These are phyloP conservation scores for Anticlea derivata DNA, from an alignment of 2,888 invertebrate species.

Conservation along the genomic window DNA sequence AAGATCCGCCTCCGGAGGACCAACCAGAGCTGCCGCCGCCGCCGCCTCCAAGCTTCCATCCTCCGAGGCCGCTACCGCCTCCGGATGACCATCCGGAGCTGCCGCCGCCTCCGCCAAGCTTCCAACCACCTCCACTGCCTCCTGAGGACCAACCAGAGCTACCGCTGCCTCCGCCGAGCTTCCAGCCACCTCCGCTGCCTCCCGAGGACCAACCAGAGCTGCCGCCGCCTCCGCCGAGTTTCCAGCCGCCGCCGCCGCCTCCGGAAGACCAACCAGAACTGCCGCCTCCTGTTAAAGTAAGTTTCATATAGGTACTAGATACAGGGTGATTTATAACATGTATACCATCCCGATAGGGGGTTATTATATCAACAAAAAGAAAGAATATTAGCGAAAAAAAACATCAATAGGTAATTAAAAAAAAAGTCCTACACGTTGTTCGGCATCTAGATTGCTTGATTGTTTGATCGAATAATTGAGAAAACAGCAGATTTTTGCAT, in stretches of 20 bases:
- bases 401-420: too few species aligned
- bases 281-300: constrained; percentile 37
- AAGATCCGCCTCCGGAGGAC: constrained; percentile 43
- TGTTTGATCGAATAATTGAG: too few species aligned
- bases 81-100: constrained; percentile 34
- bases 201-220: constrained; percentile 37
- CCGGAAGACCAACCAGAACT: constrained; percentile 40
- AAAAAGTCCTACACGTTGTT: too few species aligned
- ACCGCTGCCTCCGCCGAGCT: constrained; percentile 47
- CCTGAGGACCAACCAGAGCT: constrained; percentile 35
- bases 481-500: too few species aligned
- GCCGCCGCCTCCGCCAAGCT: constrained; percentile 47
- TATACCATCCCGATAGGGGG: too few species aligned
- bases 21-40: constrained; percentile 39
- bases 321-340: too few species aligned
- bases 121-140: constrained; percentile 39
- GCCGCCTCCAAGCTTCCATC: constrained; percentile 26
- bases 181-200: constrained; percentile 48
- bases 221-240: constrained; percentile 47
- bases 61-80: constrained; percentile 41
- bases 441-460: too few species aligned
- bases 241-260: constrained; percentile 48
- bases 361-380: too few species aligned
- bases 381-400: too few species aligned
- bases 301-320: not conserved